phyloP scores from a whole-genome alignment of 2,888 invertebrate genomes.

The Brachynemurus nebulosus region DNA sequence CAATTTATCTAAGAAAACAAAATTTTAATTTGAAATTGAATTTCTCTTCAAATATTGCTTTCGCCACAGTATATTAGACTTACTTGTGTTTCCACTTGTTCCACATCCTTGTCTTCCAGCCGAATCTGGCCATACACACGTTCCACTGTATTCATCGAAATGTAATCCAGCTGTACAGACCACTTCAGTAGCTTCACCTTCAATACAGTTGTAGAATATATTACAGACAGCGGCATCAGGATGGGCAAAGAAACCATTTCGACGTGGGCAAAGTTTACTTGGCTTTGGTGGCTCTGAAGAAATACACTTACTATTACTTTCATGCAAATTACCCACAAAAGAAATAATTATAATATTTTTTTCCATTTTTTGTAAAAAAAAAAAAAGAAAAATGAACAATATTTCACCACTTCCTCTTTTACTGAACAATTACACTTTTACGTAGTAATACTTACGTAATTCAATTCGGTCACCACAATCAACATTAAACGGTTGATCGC shows the following conservation, averaged over 20 bases:
- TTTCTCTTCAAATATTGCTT: not conserved
- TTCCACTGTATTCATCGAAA: slow-evolving; percentile 80
- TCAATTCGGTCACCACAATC: slow-evolving; percentile 81
- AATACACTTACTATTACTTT: slow-evolving; percentile 4
- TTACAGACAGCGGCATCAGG: slow-evolving; percentile 71
- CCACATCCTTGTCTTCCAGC: slow-evolving; percentile 63
- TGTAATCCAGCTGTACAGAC: slow-evolving; percentile 79
- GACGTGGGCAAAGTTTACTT: slow-evolving; percentile 59
- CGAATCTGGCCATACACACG: slow-evolving; percentile 79
- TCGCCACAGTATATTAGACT: too few species aligned
- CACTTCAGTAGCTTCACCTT: slow-evolving; percentile 65
- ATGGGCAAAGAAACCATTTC: slow-evolving; percentile 84
- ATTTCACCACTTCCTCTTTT: not conserved
- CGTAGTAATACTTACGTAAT: slow-evolving; percentile 59
- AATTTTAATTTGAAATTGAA: too few species aligned
- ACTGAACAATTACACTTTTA: not conserved
- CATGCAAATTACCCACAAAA: not conserved
- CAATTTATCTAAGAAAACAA: slow-evolving; percentile 54
- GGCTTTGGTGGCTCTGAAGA: slow-evolving; percentile 60
- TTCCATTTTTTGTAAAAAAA: not conserved
- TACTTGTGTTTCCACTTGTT: slow-evolving; percentile 32
- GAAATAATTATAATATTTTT: not conserved
- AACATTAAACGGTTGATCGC: slow-evolving; percentile 85
- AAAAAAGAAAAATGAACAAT: too few species aligned
- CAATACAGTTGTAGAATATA: slow-evolving; percentile 79